Conservation (phyloP, 2,888 invertebrate genomes). For the Diplazon laetatorius region DNA sequence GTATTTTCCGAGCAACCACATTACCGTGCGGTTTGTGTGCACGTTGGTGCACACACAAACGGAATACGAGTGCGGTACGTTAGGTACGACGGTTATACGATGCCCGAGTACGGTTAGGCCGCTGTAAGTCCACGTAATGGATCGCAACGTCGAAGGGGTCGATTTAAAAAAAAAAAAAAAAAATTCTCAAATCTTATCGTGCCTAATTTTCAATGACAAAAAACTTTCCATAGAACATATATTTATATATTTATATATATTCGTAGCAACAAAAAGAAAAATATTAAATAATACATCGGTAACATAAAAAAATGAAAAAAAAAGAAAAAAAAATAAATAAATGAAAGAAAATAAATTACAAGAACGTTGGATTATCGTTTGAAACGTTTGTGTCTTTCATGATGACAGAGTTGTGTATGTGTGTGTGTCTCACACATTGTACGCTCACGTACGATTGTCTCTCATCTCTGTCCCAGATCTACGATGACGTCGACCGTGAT, state of each 20-base stretch:
- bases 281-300: background rate
- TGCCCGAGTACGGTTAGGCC: too few species aligned
- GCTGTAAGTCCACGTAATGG: constrained; percentile 18
- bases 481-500: constrained; percentile 27
- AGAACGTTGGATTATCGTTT: background rate
- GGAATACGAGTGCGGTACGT: constrained; percentile 1
- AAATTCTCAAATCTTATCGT: constrained; percentile 26
- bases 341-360: constrained; percentile 14
- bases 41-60: background rate
- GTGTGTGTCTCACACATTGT: too few species aligned
- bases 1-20: too few species aligned
- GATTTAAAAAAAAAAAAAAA: too few species aligned
- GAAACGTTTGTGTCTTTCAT: constrained; percentile 47
- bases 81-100: too few species aligned
- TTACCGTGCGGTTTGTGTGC: too few species aligned
- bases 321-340: constrained; percentile 12
- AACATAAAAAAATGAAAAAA: constrained; percentile 1
- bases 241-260: too few species aligned
- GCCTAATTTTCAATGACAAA: too few species aligned
- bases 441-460: background rate
- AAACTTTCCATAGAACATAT: too few species aligned
- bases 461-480: constrained; percentile 66
- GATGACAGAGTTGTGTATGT: constrained; percentile 9
- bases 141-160: constrained; percentile 1
- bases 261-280: too few species aligned